These are phyloP conservation scores for Rhagoletis zephyria DNA, from an alignment of 1,140 invertebrate genomes.

Conservation along the genomic window DNA sequence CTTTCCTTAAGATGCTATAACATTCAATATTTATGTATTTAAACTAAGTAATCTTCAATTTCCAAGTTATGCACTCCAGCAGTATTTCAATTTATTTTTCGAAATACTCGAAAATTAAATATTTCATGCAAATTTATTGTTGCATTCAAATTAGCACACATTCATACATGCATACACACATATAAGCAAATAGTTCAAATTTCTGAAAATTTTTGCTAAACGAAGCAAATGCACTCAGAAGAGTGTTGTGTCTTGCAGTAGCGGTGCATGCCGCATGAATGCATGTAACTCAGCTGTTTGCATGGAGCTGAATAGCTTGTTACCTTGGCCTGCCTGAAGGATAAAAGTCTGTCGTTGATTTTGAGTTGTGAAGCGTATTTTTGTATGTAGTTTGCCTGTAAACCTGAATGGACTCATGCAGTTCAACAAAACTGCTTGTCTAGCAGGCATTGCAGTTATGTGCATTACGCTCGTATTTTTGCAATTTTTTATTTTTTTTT, in stretches of 20 bases:
- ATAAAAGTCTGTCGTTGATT: not conserved
- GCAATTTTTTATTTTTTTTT: too few relatives aligned
- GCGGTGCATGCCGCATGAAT: too few relatives aligned
- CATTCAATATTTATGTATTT: too few relatives aligned
- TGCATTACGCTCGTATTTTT: not conserved
- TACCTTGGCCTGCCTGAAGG: not conserved
- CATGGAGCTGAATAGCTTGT: not conserved
- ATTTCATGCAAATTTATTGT: too few relatives aligned
- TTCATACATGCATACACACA: not conserved
- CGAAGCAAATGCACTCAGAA: not conserved
- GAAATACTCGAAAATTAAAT: too few relatives aligned
- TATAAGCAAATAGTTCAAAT: conserved; percentile 7
- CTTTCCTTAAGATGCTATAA: too few relatives aligned
- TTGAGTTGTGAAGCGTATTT: not conserved
- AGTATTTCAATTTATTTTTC: too few relatives aligned
- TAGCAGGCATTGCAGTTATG: conserved; percentile 9
- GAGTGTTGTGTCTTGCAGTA: too few relatives aligned
- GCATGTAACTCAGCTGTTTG: too few relatives aligned
- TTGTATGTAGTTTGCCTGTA: not conserved
- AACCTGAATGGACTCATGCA: conserved; percentile 4
- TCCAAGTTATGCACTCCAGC: too few relatives aligned
- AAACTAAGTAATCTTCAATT: too few relatives aligned
- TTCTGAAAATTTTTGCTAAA: conserved; percentile 28
- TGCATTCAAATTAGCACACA: too few relatives aligned
- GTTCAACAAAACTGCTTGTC: not conserved